These are phyloP conservation scores for Erethizon dorsatum DNA, from an alignment of 2,797 vertebrate genomes.

Conservation along the genomic window DNA sequence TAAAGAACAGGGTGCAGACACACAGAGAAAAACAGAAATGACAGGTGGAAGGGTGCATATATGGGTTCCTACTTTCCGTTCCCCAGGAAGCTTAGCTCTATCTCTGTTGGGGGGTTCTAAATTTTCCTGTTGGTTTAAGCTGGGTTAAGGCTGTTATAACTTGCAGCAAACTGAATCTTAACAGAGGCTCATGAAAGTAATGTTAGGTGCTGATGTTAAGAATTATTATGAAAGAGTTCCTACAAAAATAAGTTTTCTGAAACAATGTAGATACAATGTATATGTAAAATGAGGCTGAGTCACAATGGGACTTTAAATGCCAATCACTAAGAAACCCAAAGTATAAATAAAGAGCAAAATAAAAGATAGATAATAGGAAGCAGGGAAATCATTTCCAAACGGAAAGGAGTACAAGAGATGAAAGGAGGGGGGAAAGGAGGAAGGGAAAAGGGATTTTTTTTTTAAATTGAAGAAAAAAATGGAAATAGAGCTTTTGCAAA, in stretches of 20 bases:
- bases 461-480: background rate
- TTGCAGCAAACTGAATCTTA: constrained; percentile 23
- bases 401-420: background rate
- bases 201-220: background rate
- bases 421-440: background rate
- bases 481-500: background rate
- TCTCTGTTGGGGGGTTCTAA: background rate
- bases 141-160: background rate
- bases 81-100: background rate
- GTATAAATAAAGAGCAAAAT: background rate
- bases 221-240: constrained; percentile 40
- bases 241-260: constrained; percentile 1
- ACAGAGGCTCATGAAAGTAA: constrained; percentile 24
- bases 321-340: background rate
- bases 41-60: background rate
- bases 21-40: background rate
- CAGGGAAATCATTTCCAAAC: background rate
- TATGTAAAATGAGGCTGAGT: background rate
- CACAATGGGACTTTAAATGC: background rate
- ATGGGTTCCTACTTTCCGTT: background rate
- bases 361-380: background rate
- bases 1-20: background rate
- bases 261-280: constrained; percentile 34
- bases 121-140: background rate
- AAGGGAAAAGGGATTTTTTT: background rate